Percentiles rank a stretch among this genome's conserved stretches.
phyloP scores from a whole-genome alignment of 2,113 vertebrate genomes.

The Corynorhinus townsendii region DNA sequence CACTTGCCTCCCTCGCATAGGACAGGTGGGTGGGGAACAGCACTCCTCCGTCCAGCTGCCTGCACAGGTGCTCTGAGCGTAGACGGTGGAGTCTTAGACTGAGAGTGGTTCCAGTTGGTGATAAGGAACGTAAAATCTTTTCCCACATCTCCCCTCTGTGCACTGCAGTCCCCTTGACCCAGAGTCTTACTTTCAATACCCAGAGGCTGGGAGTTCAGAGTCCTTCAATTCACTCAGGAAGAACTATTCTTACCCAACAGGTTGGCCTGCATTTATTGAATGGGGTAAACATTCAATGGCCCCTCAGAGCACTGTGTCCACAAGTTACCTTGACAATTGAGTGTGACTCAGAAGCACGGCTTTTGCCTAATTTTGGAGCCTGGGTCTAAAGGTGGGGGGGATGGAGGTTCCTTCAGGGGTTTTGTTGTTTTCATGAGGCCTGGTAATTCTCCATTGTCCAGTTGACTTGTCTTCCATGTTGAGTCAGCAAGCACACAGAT shows the following conservation, averaged over 20 bases:
- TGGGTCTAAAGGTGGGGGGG: background rate
- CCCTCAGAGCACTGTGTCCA: background rate
- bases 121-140: background rate
- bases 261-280: background rate
- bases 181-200: background rate
- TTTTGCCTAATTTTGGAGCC: background rate
- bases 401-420: background rate
- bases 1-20: background rate
- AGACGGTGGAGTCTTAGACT: background rate
- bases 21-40: background rate
- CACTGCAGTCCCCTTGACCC: background rate
- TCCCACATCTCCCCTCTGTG: background rate
- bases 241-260: background rate
- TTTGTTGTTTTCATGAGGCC: background rate
- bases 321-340: background rate
- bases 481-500: background rate
- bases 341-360: background rate
- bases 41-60: accelerated
- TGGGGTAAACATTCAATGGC: background rate
- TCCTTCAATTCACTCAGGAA: background rate
- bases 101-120: no score
- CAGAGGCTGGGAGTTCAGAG: background rate
- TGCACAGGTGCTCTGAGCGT: background rate
- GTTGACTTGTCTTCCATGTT: background rate
- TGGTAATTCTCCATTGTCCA: background rate